Percentiles rank a stretch among this genome's conserved stretches.
Conservation (phyloP, 2,113 vertebrate species). For the Galbula dea region DNA sequence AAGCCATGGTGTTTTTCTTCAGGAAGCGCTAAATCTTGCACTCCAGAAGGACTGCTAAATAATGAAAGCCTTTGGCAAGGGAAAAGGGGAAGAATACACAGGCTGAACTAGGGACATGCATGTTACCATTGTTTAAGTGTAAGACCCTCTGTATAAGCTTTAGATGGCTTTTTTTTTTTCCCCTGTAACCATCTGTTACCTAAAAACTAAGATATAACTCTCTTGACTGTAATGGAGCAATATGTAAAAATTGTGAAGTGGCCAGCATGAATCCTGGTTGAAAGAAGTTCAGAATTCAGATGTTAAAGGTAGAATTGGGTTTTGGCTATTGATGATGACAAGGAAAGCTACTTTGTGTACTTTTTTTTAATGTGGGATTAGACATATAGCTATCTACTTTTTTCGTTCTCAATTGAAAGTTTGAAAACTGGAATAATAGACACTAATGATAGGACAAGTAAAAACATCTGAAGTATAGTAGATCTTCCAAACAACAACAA, state of each 20-base stretch:
- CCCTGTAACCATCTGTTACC: background rate
- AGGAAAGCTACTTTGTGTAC: background rate
- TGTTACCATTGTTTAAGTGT: background rate
- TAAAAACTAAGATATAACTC: background rate
- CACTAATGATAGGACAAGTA: background rate
- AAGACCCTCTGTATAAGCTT: background rate
- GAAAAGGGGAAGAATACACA: background rate
- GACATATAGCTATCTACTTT: background rate
- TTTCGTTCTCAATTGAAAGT: background rate
- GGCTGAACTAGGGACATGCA: background rate
- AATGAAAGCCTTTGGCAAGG: background rate
- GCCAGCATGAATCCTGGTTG: background rate
- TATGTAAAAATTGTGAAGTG: background rate
- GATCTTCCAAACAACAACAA: background rate
- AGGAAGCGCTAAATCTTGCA: slow-evolving; percentile 8
- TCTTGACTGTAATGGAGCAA: background rate
- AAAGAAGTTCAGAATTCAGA: background rate
- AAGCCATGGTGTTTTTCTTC: background rate
- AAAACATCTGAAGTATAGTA: background rate
- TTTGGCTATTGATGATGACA: background rate
- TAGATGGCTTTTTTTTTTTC: background rate
- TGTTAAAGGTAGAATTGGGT: background rate
- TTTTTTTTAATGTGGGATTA: background rate
- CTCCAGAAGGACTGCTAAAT: background rate
- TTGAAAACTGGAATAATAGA: background rate